phyloP scores from a whole-genome alignment of 2,113 vertebrate species.

The Xiphias gladius region DNA sequence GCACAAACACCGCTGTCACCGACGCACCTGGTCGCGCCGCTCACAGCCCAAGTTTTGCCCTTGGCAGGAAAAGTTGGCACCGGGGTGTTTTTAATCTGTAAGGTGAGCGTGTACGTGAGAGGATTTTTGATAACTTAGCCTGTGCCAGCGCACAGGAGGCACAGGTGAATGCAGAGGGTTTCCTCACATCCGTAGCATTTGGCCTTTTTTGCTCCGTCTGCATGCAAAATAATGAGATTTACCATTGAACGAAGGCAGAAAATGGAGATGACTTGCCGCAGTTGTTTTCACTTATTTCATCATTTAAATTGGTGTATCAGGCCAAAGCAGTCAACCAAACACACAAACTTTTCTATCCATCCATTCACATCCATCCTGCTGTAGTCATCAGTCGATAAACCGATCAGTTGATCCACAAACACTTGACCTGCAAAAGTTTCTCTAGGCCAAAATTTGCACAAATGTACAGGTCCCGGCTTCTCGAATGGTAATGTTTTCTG shows the following conservation, averaged over 20 bases:
- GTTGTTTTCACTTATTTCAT: not conserved
- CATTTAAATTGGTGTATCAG: not conserved
- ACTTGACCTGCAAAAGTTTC: not conserved
- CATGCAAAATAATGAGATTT: not conserved
- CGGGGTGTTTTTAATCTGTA: conserved; percentile 3
- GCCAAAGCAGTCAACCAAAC: not conserved
- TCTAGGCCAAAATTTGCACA: too few species aligned
- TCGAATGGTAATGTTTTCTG: too few species aligned
- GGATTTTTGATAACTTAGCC: conserved; percentile 38
- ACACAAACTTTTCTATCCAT: not conserved
- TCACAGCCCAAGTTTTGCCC: conserved; percentile 62
- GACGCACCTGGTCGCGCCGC: conserved; percentile 46
- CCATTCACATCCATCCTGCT: not conserved
- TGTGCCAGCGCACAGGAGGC: conserved; percentile 38
- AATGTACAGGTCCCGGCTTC: too few species aligned
- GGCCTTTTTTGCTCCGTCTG: not conserved
- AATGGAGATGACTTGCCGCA: too few species aligned
- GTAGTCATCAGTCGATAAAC: not conserved
- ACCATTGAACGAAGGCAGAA: not conserved
- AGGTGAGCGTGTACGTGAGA: conserved; percentile 66
- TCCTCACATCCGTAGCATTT: too few species aligned
- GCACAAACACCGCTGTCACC: conserved; percentile 26
- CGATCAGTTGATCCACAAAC: not conserved
- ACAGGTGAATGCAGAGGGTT: conserved; percentile 37
- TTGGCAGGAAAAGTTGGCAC: conserved; percentile 72